Evolutionary conservation across 2,888 invertebrate species (phyloP), one percentile per base, ranked within the genome.

Genomic region (Synergus umbraculus): DNA sequence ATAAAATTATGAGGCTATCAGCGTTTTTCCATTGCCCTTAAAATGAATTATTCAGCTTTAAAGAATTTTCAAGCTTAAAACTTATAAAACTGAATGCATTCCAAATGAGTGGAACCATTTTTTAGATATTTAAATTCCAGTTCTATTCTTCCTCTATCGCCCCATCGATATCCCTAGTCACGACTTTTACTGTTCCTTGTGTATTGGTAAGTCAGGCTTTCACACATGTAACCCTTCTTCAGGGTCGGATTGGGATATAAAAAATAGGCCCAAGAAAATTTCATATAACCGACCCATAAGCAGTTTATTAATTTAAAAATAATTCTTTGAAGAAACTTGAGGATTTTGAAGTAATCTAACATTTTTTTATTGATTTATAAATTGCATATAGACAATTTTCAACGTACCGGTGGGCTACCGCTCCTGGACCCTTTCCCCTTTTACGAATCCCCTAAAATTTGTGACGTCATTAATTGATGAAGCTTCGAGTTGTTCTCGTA

Each of bases 381-480:
- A 29, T 29, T 29, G 3, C 2, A 29, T 29, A 29, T 29, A 3
- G 29, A 29, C 29, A 29, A 29, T 29, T 29, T 29, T 29, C 3
- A 3, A 29, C 29, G 29, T 29, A 29, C 29, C 29, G 29, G 29
- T 29, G 29, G 29, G 29, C 29, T 3, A 29, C 29, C 29, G 29
- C 3, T 29, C 29, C 29, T 29, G 29, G 29, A 29, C 13, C 69
- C 49, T 41, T 13, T 22, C 49, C 46, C 69, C 46, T 69, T 69
- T 15, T 69, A 29, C 49, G 49, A 49, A 46, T 69, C 49, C 49
- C 69, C 29, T 49, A 69, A 29, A 69, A 2, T 67, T 67, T 15
- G 46, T 69, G 46, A 49, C 69, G 69, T 69, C 49, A 69, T 10
- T 46, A 69, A 69, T 49, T 29, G 69, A 29, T 15, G 49, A 69